Base-by-base conservation (phyloP, 2,888 invertebrate genomes). In the Seira ritae region DNA sequence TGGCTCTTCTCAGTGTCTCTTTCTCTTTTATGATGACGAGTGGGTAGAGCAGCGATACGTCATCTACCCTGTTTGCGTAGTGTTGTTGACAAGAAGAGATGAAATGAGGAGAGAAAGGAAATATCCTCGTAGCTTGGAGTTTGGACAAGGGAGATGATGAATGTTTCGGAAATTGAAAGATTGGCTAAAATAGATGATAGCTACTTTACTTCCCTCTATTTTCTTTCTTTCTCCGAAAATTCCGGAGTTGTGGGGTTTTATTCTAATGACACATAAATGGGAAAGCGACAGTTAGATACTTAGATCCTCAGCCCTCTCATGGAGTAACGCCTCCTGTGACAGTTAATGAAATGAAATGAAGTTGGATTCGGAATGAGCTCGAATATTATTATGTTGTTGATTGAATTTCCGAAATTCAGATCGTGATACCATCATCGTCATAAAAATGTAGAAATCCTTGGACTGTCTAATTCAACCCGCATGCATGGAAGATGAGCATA, bases 131-230 rank as follows among this genome's bases (percentile, higher is more conserved):
- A 2, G 31, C 31, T 31, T 55, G n/a, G 23, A 2, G 31, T 8
- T 31, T 55, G n/a, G 23, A 46, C 4, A 55, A 22, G 55, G 6
- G 22, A 42, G 72, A 78, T 78, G 78, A 78, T 72, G 72, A 72
- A 78, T 72, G 66, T 50, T 24, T 15, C 65, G 78, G 78, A 78
- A 78, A 78, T 78, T 78, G 78, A 46, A 37, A 71, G 55, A 55
- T 55, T 55, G 55, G 15, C 55, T 17, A 55, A 55, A 55, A 17
- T 55, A 15, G 55, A 55, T 55, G 15, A 55, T 55, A 55, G 55
- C 55, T 17, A 31, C 8, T 31, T 31, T 31, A 31, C 31, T 31
- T 8, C 31, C 3, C 15, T 55, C 55, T 12, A 12, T 55, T 55
- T 55, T 55, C 31, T 31, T 31, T 31, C 3, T 8, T 31, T 31